These are phyloP conservation scores for Hydrolagus affinis DNA, from an alignment of 2,113 vertebrate genomes.

Conservation along the genomic window DNA sequence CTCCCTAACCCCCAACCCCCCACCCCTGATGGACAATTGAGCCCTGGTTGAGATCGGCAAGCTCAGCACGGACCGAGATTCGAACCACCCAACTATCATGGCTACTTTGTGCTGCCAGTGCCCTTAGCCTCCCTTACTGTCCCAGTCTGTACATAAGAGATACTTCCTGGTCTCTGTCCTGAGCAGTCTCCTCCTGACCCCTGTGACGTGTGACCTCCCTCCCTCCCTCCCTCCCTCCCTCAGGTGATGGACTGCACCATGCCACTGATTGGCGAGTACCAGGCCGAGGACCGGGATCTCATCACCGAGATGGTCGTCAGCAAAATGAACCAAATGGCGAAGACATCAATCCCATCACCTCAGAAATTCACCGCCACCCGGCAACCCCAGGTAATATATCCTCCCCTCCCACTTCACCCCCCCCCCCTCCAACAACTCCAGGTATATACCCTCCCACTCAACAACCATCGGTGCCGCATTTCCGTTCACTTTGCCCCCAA, in stretches of 20 bases:
- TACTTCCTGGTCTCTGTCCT: too few species aligned
- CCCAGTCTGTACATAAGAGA: not conserved
- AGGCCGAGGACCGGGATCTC: conserved; percentile 82
- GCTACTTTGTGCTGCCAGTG: not conserved
- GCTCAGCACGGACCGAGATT: too few species aligned
- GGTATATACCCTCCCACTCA: too few species aligned
- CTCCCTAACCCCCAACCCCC: too few species aligned
- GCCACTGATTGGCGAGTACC: conserved; percentile 92
- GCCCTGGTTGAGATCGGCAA: too few species aligned
- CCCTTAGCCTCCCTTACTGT: not conserved
- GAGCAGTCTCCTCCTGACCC: not conserved
- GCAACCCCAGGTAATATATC: conserved; percentile 75
- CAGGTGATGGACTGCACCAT: conserved; percentile 93
- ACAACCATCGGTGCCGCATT: too few species aligned
- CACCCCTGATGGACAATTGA: too few species aligned
- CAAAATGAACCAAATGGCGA: conserved; percentile 82
- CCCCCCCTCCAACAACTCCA: too few species aligned
- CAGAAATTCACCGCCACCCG: conserved; percentile 76
- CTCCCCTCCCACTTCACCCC: too few species aligned
- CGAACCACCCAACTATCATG: too few species aligned
- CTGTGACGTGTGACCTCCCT: not conserved
- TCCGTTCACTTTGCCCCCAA: too few species aligned
- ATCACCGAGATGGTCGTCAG: conserved; percentile 80
- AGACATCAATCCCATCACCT: conserved; percentile 69
- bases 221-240: too few species aligned